Percentiles rank a stretch among this genome's conserved stretches.
Evolutionary conservation across 2,113 vertebrate genomes (phyloP).

Genomic region (Potamarius usumacintae): DNA sequence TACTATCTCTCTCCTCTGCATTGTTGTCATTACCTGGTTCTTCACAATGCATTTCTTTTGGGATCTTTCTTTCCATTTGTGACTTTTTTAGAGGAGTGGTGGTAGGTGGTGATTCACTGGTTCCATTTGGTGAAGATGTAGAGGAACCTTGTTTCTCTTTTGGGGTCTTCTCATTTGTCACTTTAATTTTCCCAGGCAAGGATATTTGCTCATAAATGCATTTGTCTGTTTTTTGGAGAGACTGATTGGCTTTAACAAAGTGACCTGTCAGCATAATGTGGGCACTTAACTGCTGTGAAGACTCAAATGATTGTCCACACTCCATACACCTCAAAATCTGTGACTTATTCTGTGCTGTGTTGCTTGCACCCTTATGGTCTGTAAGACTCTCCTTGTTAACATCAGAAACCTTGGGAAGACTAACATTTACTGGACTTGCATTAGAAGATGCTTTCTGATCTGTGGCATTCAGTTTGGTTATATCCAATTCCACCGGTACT

Average conservation of each 20-base stretch:
- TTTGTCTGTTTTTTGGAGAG: constrained; percentile 88
- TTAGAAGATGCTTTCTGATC: constrained; percentile 81
- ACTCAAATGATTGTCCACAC: constrained; percentile 92
- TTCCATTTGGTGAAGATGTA: constrained; percentile 82
- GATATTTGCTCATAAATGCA: constrained; percentile 70
- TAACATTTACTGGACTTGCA: constrained; percentile 48
- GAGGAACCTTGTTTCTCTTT: constrained; percentile 89
- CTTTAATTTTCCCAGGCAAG: constrained; percentile 71
- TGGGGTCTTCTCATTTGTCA: constrained; percentile 86
- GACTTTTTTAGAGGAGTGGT: constrained; percentile 81
- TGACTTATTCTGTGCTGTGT: constrained; percentile 91
- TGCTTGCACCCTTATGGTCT: constrained; percentile 77
- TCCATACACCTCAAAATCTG: constrained; percentile 97
- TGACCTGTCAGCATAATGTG: constrained; percentile 99
- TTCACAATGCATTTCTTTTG: constrained; percentile 78
- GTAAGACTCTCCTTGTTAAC: constrained; percentile 57
- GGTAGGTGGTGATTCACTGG: constrained; percentile 67
- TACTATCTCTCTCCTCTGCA: constrained; percentile 83
- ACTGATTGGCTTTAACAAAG: constrained; percentile 91
- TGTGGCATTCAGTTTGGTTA: constrained; percentile 83
- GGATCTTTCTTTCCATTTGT: constrained; percentile 82
- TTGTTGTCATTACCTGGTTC: constrained; percentile 67
- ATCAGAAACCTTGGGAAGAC: constrained; percentile 2
- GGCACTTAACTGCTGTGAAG: constrained; percentile 91
- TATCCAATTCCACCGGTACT: constrained; percentile 82